Base-by-base conservation (phyloP, 2,797 vertebrate species). In the Platalea minor region DNA sequence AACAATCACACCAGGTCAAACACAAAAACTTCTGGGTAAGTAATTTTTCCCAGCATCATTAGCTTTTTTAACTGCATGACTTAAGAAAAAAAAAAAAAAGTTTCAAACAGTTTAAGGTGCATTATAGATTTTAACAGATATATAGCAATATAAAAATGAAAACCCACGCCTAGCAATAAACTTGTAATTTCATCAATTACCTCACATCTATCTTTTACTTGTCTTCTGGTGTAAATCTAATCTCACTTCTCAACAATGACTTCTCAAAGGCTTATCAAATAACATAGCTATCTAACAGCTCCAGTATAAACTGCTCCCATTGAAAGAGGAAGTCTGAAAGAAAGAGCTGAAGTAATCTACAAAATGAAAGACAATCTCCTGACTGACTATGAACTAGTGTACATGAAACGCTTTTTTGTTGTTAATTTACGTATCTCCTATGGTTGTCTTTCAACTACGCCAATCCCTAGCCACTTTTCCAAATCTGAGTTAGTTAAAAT, bases 21-120 rank as follows among this genome's bases (percentile, higher is more conserved):
- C 20, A 57, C 0, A 0, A 41, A 75, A 78, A 72, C 3, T 31
- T 65, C n/a, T 17, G 2, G 46, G 23, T 51, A 86, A 51, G 26
- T 23, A 43, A 10, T 73, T 81, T 85, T 70, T 9, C 23, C 13
- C 67, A 81, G 12, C 9, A 50, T 33, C 1, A 1, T 53, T 79
- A 61, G 28, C 17, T 50, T 63, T 76, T 85, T 86, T 63, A 90
- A 43, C 13, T 70, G 37, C 26, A 59, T 57, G 18, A 67, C 37
- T 46, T 45, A 3, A 7, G 13, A 72, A 51, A 39, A 39, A 39
- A 60, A 26, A 20, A 5, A 46, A 35, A 23, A 45, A 5, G 13
- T 85, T 50, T 91, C 24, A 17, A 72, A 51, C 17, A 63, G 5
- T 37, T 91, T 28, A 68, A 73, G 45, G 35, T 29, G 17, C 31